Base-by-base conservation (phyloP, 2,888 invertebrate species). In the Polymixis flavicincta region DNA sequence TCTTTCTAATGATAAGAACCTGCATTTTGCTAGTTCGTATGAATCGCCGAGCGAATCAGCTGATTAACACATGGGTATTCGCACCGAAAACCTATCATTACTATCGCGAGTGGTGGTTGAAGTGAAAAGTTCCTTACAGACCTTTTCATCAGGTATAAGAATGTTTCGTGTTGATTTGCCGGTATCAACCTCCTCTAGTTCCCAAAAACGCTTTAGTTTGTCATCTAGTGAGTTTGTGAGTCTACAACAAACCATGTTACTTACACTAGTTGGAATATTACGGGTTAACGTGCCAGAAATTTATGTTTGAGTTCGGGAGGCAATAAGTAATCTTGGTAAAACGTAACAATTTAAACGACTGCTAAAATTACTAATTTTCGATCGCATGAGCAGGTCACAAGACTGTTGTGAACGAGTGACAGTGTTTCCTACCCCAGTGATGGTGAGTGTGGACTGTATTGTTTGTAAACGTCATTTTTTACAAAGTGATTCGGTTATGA, bases 401-500 rank as follows among this genome's bases (percentile, higher is more conserved):
- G 68, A 68, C 45, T 59, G 68, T 14, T 68, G 42, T 57, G 68
- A 68, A 45, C 57, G 59, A 28, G 54, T 42, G 28, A 68, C 68
- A 68, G 42, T 68, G 59, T 68, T 59, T 28, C 68, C 59, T 59
- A 68, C 45, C 19, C 48, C 48, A 22, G 68, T 68, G 19, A 68
- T 68, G 25, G 25, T 68, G 45, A 57, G 45, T 37, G 68, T 68
- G 57, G 57, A 68, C 68, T 68, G 45, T 68, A 59, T 59, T 28
- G 25, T 17, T 57, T 55, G n/a, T 68, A 57, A 68, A 57, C 48
- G 57, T 57, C 45, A 28, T 42, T 57, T 1, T 68, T 68, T 68
- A 28, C 57, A 68, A 45, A 68, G n/a, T n/a, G n/a, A n/a, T n/a
- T n/a, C n/a, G 8, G 59, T 59, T 22, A 68, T 13, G 25, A 66